These are phyloP conservation scores for Campoplex nolae DNA, from an alignment of 2,888 invertebrate genomes.

Conservation along the genomic window DNA sequence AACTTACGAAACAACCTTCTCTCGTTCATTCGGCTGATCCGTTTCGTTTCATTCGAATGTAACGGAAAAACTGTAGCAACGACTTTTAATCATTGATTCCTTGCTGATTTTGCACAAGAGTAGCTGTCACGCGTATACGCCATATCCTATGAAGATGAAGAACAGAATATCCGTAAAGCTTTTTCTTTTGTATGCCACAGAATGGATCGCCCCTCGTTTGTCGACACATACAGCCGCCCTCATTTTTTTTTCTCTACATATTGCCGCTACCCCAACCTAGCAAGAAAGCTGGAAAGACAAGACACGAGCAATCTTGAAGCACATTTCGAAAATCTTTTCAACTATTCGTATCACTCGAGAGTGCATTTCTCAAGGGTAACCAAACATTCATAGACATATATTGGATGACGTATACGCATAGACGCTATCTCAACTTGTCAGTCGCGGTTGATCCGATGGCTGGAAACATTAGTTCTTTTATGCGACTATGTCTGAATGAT, in stretches of 20 bases:
- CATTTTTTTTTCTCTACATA: background rate
- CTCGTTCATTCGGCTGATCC: background rate
- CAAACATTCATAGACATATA: conserved; percentile 9
- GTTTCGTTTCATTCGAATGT: background rate
- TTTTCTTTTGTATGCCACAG: conserved; percentile 12
- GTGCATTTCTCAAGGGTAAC: background rate
- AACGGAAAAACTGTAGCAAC: background rate
- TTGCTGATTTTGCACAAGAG: conserved; percentile 3
- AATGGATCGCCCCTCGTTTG: conserved; percentile 16
- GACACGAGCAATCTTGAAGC: background rate
- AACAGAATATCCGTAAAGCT: conserved; percentile 26
- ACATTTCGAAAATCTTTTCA: background rate
- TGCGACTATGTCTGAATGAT: background rate
- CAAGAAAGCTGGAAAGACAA: background rate
- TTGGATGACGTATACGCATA: conserved; percentile 7
- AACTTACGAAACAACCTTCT: background rate
- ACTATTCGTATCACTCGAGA: background rate
- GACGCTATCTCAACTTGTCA: conserved; percentile 41
- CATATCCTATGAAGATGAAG: conserved; percentile 12
- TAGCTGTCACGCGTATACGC: conserved; percentile 4
- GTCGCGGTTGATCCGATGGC: conserved; percentile 44
- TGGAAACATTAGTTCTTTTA: conserved; percentile 41
- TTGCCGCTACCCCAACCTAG: background rate
- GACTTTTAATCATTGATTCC: conserved; percentile 34
- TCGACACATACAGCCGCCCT: background rate